Evolutionary conservation across 2,888 invertebrate species (phyloP).

Genomic region (Rhorus exstirpatorius): DNA sequence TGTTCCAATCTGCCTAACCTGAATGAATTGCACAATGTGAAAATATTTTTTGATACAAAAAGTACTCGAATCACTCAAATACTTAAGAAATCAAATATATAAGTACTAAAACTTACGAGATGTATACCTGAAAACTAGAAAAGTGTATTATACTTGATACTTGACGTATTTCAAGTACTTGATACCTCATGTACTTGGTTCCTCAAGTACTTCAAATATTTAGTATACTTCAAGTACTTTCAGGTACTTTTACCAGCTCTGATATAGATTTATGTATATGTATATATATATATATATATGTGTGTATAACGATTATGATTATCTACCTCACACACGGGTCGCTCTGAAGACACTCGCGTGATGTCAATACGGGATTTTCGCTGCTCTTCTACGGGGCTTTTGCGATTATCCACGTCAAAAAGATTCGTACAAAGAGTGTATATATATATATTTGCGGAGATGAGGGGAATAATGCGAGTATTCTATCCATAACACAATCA

Average conservation of each 20-base stretch:
- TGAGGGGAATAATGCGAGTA: constrained; percentile 20
- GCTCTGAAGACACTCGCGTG: constrained; percentile 59
- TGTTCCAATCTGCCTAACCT: too few species aligned
- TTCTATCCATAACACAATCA: background rate
- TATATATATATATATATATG: constrained; percentile 30
- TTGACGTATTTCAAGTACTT: too few species aligned
- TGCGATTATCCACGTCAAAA: constrained; percentile 42
- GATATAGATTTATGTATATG: constrained; percentile 6
- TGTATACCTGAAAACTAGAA: too few species aligned
- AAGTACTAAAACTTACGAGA: too few species aligned
- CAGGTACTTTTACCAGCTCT: background rate
- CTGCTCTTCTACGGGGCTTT: constrained; percentile 20
- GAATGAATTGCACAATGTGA: too few species aligned
- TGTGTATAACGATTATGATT: constrained; percentile 61
- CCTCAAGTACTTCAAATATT: too few species aligned
- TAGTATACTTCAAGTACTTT: too few species aligned
- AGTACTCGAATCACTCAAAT: too few species aligned
- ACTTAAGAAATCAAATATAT: too few species aligned
- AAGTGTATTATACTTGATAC: too few species aligned
- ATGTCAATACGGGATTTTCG: constrained; percentile 51
- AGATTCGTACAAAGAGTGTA: constrained; percentile 58
- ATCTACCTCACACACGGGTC: constrained; percentile 58
- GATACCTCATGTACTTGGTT: too few species aligned
- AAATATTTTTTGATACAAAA: too few species aligned
- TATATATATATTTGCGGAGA: constrained; percentile 23